Evolutionary conservation across 2,797 vertebrate genomes (phyloP).

Genomic region (Eupleurogrammus muticus): DNA sequence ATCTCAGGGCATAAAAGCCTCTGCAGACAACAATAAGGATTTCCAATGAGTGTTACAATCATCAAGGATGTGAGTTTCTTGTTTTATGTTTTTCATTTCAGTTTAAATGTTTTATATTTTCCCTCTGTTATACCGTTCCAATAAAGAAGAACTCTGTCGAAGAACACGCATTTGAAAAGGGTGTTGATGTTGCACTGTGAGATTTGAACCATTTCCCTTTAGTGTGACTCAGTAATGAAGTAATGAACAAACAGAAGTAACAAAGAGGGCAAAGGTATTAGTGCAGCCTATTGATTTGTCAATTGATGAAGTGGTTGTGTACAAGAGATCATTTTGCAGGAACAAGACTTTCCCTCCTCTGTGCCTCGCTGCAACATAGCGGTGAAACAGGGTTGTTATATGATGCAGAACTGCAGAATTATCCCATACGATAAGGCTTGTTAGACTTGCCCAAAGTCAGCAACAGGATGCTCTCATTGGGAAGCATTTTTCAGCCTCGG

Average conservation of each 20-base stretch:
- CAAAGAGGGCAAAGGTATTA: constrained; percentile 68
- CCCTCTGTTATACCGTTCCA: constrained; percentile 5
- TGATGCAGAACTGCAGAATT: constrained; percentile 36
- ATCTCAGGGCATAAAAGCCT: neutral
- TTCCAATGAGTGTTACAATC: neutral
- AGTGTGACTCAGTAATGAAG: constrained; percentile 57
- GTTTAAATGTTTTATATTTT: no score
- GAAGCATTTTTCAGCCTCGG: constrained; percentile 19
- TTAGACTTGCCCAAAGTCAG: constrained; percentile 24
- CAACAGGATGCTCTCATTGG: constrained; percentile 6
- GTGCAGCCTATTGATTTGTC: constrained; percentile 70
- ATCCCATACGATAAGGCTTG: constrained; percentile 23
- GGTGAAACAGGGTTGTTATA: constrained; percentile 44
- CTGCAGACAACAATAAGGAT: neutral
- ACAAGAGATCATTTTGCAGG: constrained; percentile 69
- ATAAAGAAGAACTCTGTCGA: constrained; percentile 23
- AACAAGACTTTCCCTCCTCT: constrained; percentile 52
- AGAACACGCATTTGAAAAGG: constrained; percentile 47
- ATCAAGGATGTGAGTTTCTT: no score
- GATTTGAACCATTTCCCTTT: constrained; percentile 46
- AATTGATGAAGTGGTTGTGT: constrained; percentile 68
- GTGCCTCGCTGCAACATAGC: constrained; percentile 39
- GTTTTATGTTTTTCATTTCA: constrained; percentile 7
- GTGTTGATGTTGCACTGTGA: constrained; percentile 37
- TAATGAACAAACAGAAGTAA: constrained; percentile 67